These are phyloP conservation scores for Cephalopachus bancanus DNA, from an alignment of 2,797 vertebrate species.

Conservation along the genomic window DNA sequence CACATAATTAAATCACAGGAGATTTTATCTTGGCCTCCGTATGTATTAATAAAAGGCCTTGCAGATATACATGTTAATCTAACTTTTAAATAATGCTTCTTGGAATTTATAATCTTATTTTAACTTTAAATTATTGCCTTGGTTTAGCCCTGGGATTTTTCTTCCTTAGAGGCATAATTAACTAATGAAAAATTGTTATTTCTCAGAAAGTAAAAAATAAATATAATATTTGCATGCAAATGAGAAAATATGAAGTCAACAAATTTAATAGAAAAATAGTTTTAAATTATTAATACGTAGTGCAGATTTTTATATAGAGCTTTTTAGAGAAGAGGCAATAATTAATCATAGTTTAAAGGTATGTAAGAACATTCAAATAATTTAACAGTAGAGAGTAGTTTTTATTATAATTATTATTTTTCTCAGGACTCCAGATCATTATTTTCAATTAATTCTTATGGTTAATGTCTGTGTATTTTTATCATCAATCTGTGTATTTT, in stretches of 20 bases:
- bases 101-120: constrained; percentile 63
- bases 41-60: constrained; percentile 49
- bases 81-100: constrained; percentile 65
- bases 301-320: background rate
- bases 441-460: constrained; percentile 3
- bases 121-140: constrained; percentile 57
- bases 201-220: constrained; percentile 58
- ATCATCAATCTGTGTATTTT: background rate
- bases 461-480: background rate
- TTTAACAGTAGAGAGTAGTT: background rate
- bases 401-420: constrained; percentile 33
- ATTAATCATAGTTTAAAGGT: constrained; percentile 34
- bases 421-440: background rate
- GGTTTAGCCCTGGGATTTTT: constrained; percentile 65
- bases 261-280: constrained; percentile 57
- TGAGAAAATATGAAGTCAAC: constrained; percentile 70
- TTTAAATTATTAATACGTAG: constrained; percentile 47
- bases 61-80: constrained; percentile 32
- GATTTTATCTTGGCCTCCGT: constrained; percentile 28
- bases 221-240: constrained; percentile 69
- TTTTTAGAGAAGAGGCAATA: background rate
- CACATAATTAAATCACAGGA: background rate
- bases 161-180: constrained; percentile 75
- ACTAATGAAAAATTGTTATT: constrained; percentile 70
- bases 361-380: background rate